phyloP scores from a whole-genome alignment of 1,140 invertebrate genomes.

The Portunus trituberculatus region DNA sequence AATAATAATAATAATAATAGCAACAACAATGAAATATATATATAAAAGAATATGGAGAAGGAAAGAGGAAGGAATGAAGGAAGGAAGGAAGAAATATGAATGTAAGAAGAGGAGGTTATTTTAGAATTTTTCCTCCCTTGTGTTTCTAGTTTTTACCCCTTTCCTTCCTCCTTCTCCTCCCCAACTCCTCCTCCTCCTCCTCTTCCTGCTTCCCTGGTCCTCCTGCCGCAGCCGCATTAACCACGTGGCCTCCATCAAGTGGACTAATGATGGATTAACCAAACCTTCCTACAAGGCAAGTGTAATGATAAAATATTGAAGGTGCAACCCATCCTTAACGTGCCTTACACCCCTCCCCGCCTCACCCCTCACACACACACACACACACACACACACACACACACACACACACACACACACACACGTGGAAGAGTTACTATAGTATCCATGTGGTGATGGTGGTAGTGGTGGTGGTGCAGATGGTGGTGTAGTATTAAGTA shows the following conservation, averaged over 20 bases:
- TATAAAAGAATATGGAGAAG: too few relatives aligned
- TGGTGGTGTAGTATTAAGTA: too few relatives aligned
- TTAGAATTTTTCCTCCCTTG: not conserved
- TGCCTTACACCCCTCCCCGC: not conserved
- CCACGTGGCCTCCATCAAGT: not conserved
- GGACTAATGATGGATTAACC: constrained; percentile 42
- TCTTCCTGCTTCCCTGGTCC: not conserved
- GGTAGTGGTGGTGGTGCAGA: too few relatives aligned
- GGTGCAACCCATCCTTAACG: constrained; percentile 30
- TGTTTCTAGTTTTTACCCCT: not conserved
- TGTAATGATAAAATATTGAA: constrained; percentile 51
- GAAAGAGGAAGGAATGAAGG: too few relatives aligned
- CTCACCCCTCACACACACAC: not conserved
- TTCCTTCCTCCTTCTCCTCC: not conserved
- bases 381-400: too few relatives aligned
- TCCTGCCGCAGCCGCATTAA: not conserved
- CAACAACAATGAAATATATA: too few relatives aligned
- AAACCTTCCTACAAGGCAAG: constrained; percentile 49
- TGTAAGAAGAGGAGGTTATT: too few relatives aligned
- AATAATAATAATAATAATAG: too few relatives aligned
- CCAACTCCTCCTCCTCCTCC: not conserved
- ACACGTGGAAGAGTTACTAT: too few relatives aligned
- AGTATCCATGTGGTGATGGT: too few relatives aligned
- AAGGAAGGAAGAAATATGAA: too few relatives aligned
- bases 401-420: too few relatives aligned